phyloP scores from a whole-genome alignment of 30 jellyfish, hydroid and myxozoan genomes.

The Aurelia sp. region DNA sequence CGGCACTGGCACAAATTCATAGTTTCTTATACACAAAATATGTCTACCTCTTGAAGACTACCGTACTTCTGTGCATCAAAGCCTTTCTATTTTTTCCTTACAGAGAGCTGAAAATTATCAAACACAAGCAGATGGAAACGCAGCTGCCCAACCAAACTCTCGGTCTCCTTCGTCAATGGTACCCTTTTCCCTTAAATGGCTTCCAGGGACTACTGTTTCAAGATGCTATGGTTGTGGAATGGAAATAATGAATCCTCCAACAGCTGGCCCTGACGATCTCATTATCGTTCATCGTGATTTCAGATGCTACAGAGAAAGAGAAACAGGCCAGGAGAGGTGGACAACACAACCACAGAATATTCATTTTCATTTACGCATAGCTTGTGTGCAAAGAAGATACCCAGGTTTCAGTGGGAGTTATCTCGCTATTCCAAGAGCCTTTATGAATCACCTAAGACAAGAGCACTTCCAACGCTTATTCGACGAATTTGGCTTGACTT shows the following conservation, averaged over 20 bases:
- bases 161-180: neutral
- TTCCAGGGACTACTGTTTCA: slow-evolving; percentile 13
- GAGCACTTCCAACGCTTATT: neutral
- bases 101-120: no score
- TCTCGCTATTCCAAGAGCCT: neutral
- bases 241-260: neutral
- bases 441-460: neutral
- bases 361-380: neutral
- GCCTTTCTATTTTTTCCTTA: no score
- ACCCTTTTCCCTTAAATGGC: slow-evolving; percentile 8
- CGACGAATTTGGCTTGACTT: no score
- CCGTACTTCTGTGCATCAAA: no score
- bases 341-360: slow-evolving; percentile 3
- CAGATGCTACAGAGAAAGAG: neutral
- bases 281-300: slow-evolving; percentile 3
- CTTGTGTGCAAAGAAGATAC: neutral
- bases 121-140: no score
- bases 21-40: no score
- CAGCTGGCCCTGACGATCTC: slow-evolving; percentile 1
- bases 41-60: no score
- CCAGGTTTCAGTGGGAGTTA: neutral
- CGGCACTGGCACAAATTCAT: no score
- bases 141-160: neutral
- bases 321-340: neutral
- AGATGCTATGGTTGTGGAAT: slow-evolving; percentile 13